Evolutionary conservation across 2,113 vertebrate species (phyloP).

Genomic region (Hypanus sabinus): DNA sequence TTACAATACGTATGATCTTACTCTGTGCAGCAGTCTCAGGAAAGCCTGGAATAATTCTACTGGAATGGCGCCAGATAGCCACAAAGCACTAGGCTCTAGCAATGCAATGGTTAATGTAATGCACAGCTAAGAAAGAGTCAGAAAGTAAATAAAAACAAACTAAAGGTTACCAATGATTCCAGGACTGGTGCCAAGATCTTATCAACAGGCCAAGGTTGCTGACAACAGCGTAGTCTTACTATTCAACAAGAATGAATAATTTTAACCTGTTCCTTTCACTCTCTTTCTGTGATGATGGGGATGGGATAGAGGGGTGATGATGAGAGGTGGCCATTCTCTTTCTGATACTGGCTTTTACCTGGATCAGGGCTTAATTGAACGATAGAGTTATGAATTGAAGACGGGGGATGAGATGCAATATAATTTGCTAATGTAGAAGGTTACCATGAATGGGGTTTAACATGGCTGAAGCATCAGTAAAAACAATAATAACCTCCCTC

Average conservation of each 20-base stretch:
- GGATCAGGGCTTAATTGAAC: too few relatives aligned
- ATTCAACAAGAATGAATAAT: background rate
- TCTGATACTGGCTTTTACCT: background rate
- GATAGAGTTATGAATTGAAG: background rate
- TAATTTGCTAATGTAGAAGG: background rate
- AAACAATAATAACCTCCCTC: background rate
- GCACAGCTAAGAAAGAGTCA: background rate
- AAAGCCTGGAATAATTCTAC: background rate
- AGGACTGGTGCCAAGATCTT: constrained; percentile 19
- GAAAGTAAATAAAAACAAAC: constrained; percentile 29
- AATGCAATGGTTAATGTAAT: background rate
- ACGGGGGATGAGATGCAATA: background rate
- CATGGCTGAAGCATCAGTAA: too few relatives aligned
- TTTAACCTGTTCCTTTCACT: background rate
- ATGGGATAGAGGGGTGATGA: background rate
- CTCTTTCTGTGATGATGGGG: background rate
- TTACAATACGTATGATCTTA: background rate
- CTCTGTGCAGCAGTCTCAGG: background rate
- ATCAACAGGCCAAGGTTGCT: constrained; percentile 21
- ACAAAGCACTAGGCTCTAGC: background rate
- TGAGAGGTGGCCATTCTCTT: too few relatives aligned
- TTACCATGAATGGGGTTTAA: background rate
- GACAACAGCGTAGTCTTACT: background rate
- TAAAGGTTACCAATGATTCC: background rate
- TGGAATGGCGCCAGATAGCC: background rate